These are phyloP conservation scores for Seira ritae DNA, from an alignment of 2,888 invertebrate species.

Conservation along the genomic window DNA sequence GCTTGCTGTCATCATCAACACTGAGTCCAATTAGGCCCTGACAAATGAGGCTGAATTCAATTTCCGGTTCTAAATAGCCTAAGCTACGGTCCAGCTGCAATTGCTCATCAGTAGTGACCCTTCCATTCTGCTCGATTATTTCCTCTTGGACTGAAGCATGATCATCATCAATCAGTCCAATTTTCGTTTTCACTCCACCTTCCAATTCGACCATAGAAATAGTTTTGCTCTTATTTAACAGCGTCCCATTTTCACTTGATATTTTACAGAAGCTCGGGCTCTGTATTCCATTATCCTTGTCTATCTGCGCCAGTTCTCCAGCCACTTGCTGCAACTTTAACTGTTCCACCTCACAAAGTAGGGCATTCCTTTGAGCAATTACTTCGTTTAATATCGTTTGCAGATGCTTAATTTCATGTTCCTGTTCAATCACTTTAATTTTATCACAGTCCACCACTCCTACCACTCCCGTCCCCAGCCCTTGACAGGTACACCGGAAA, in stretches of 20 bases:
- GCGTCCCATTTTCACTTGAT: not conserved
- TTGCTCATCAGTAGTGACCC: constrained; percentile 36
- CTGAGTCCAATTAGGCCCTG: constrained; percentile 62
- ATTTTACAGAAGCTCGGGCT: not conserved
- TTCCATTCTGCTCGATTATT: constrained; percentile 20
- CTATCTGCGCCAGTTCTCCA: constrained; percentile 66
- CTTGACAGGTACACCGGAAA: not conserved
- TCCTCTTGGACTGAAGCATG: constrained; percentile 6
- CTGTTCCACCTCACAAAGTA: constrained; percentile 71
- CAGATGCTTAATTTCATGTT: constrained; percentile 63
- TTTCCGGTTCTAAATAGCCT: constrained; percentile 57
- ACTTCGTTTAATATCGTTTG: constrained; percentile 60
- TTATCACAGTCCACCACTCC: constrained; percentile 20
- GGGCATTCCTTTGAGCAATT: constrained; percentile 67
- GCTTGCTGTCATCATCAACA: constrained; percentile 69
- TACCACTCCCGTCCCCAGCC: not conserved
- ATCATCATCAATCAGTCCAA: not conserved
- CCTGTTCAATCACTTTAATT: constrained; percentile 55
- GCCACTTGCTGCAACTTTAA: constrained; percentile 70
- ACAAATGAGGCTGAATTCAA: constrained; percentile 60
- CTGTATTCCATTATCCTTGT: not conserved
- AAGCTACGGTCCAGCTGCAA: constrained; percentile 40
- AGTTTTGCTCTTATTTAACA: constrained; percentile 15
- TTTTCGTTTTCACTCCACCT: constrained; percentile 20
- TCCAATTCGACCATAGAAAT: constrained; percentile 26